These are phyloP conservation scores for Camelus bactrianus DNA, from an alignment of 2,113 vertebrate species.

Conservation along the genomic window DNA sequence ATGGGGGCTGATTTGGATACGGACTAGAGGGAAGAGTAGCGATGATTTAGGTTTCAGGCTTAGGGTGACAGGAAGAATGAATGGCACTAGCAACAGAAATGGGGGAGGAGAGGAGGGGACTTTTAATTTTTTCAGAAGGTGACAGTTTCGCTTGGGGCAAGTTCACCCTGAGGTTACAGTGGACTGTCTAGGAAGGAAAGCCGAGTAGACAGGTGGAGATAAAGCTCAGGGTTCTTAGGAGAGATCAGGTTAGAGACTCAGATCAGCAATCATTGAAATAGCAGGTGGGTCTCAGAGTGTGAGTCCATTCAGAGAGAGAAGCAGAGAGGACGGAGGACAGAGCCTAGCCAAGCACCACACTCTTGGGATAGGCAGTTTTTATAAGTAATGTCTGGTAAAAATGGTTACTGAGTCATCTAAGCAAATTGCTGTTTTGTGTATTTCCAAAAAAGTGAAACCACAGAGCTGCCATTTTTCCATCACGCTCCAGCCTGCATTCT, in stretches of 20 bases:
- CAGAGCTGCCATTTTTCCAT: slow-evolving; percentile 17
- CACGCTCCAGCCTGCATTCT: neutral
- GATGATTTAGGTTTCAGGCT: neutral
- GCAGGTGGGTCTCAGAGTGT: neutral
- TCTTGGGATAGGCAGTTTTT: neutral
- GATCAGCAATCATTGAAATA: neutral
- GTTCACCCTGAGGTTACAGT: slow-evolving; percentile 36
- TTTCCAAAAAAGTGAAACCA: slow-evolving; percentile 38
- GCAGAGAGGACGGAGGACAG: neutral
- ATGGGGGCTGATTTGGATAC: neutral
- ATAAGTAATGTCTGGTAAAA: neutral
- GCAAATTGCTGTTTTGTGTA: slow-evolving; percentile 7
- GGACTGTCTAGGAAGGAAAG: neutral
- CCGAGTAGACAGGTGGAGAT: neutral
- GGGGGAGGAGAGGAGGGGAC: neutral
- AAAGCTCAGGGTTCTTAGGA: neutral
- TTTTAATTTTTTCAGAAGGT: neutral
- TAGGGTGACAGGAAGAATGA: neutral
- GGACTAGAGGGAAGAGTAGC: neutral
- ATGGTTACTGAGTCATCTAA: slow-evolving; percentile 13
- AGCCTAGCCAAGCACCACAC: neutral
- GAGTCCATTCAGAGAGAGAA: neutral
- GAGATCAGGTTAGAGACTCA: neutral
- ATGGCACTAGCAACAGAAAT: neutral
- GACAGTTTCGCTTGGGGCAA: neutral